phyloP scores from a whole-genome alignment of 2,888 invertebrate genomes.

The Pomacea canaliculata region DNA sequence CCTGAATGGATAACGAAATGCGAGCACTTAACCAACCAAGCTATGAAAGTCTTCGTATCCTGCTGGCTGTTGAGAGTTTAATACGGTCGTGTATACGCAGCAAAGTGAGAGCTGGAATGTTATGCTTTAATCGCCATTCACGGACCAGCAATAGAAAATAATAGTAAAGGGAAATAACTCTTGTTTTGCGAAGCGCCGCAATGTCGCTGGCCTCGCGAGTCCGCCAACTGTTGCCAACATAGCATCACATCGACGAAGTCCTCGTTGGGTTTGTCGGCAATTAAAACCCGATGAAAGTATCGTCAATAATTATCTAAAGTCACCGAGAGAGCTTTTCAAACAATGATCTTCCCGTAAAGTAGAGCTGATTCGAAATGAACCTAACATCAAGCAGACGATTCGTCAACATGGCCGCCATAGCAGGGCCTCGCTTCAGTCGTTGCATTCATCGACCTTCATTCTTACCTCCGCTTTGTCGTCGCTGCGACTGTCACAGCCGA shows the following conservation, averaged over 20 bases:
- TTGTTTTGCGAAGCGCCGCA: not conserved
- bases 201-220: not conserved
- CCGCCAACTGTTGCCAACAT: conserved; percentile 21
- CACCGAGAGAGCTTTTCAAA: not conserved
- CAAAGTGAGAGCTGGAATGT: too few species aligned
- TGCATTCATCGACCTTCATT: conserved; percentile 19
- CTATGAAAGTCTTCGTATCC: too few species aligned
- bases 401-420: not conserved
- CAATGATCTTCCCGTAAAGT: too few species aligned
- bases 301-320: not conserved
- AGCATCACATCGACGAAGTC: not conserved
- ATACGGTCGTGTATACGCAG: too few species aligned
- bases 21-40: too few species aligned
- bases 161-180: conserved; percentile 21
- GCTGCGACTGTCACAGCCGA: conserved; percentile 11
- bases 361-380: too few species aligned
- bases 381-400: conserved; percentile 14
- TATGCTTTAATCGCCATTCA: too few species aligned
- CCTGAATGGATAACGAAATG: too few species aligned
- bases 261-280: too few species aligned
- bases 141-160: too few species aligned
- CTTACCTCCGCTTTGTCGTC: conserved; percentile 24
- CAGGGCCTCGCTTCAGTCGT: conserved; percentile 10
- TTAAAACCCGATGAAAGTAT: not conserved
- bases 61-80: too few species aligned